phyloP scores from a whole-genome alignment of 1,140 invertebrate genomes.

The Aleiodes sp. region DNA sequence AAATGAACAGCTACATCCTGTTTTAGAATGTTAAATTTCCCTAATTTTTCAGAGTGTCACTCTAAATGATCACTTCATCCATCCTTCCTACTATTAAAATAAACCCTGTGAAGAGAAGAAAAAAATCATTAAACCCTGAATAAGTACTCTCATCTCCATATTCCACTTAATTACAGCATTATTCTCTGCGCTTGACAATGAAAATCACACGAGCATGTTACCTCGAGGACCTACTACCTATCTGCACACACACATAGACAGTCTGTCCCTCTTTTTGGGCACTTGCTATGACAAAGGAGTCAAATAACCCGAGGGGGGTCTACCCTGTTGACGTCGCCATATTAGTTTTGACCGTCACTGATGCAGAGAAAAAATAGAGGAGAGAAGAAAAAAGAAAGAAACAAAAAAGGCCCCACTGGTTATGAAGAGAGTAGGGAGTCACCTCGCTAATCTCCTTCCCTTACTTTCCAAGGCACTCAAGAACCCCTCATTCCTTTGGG shows the following conservation, averaged over 20 bases:
- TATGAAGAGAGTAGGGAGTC: slow-evolving; percentile 1
- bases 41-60: background rate
- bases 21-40: too few species aligned
- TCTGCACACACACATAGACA: slow-evolving; percentile 11
- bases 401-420: slow-evolving; percentile 11
- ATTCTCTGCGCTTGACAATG: slow-evolving; percentile 26
- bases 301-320: slow-evolving; percentile 27
- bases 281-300: slow-evolving; percentile 21
- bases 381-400: slow-evolving; percentile 2
- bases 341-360: slow-evolving; percentile 27
- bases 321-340: slow-evolving; percentile 24
- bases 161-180: slow-evolving; percentile 11
- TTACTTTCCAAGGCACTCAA: slow-evolving; percentile 1
- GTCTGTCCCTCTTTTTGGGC: background rate
- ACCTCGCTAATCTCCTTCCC: slow-evolving; percentile 22
- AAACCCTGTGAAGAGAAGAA: too few species aligned
- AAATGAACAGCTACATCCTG: too few species aligned
- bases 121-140: background rate
- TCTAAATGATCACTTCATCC: background rate
- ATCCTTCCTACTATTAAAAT: background rate
- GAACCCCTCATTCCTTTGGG: slow-evolving; percentile 4
- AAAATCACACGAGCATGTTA: slow-evolving; percentile 19
- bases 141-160: slow-evolving; percentile 5
- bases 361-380: background rate
- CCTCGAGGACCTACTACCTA: slow-evolving; percentile 18